These are phyloP conservation scores for Dissostichus mawsoni DNA, from an alignment of 2,113 vertebrate species.

Conservation along the genomic window DNA sequence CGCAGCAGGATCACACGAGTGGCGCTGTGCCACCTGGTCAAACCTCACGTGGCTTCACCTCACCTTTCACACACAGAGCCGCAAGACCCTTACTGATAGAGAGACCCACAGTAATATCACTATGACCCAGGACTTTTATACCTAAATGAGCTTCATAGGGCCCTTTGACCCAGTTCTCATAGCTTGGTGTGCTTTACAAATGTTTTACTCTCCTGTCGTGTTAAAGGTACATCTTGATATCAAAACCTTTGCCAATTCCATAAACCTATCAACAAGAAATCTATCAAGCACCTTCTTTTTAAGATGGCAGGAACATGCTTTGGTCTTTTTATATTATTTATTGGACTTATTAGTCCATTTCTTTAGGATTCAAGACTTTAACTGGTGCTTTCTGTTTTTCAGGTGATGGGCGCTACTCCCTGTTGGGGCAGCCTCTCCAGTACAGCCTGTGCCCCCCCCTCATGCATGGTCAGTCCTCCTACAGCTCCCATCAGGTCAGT, in stretches of 20 bases:
- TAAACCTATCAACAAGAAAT: neutral
- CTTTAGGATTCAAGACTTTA: neutral
- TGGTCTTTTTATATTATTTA: too few relatives aligned
- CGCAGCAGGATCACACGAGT: slow-evolving; percentile 35
- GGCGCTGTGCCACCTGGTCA: slow-evolving; percentile 25
- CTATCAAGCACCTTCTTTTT: too few relatives aligned
- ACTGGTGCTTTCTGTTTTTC: slow-evolving; percentile 24
- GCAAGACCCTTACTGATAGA: neutral
- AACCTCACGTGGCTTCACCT: slow-evolving; percentile 22
- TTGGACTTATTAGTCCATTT: too few relatives aligned
- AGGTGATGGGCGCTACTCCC: slow-evolving; percentile 94
- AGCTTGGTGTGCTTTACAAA: neutral
- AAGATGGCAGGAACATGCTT: too few relatives aligned
- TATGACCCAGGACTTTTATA: neutral
- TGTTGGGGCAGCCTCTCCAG: slow-evolving; percentile 96
- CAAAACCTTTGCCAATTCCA: neutral
- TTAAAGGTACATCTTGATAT: neutral
- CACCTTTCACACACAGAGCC: neutral
- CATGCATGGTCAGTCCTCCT: slow-evolving; percentile 93
- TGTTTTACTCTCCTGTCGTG: neutral
- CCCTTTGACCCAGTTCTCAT: neutral
- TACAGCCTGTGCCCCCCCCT: slow-evolving; percentile 96
- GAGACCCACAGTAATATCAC: neutral
- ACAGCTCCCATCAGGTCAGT: slow-evolving; percentile 93
- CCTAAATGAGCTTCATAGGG: neutral